Percentiles rank a stretch among this genome's conserved stretches.
These are phyloP conservation scores for Phalacrocorax pelagicus DNA, from an alignment of 2,113 vertebrate genomes.

Conservation along the genomic window DNA sequence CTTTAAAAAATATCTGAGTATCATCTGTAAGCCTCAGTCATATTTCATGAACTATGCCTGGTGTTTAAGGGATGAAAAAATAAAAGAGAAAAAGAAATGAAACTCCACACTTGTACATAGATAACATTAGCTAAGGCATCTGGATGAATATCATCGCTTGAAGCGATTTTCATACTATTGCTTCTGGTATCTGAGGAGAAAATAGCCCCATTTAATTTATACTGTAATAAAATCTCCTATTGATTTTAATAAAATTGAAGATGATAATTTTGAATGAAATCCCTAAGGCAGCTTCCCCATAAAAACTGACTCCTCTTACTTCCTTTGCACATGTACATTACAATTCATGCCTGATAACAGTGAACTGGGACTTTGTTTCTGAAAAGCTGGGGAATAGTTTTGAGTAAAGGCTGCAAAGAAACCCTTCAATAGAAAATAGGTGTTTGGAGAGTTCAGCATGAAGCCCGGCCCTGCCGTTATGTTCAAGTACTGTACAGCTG, in stretches of 20 bases:
- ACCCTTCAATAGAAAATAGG: background rate
- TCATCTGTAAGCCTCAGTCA: background rate
- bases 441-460: background rate
- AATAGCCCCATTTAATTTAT: slow-evolving; percentile 72
- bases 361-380: background rate
- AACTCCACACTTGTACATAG: background rate
- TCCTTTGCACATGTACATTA: background rate
- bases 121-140: slow-evolving; percentile 36
- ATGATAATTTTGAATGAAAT: slow-evolving; percentile 67
- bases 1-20: background rate
- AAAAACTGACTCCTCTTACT: slow-evolving; percentile 32
- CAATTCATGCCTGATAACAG: background rate
- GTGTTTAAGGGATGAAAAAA: background rate
- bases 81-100: background rate
- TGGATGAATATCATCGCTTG: slow-evolving; percentile 21
- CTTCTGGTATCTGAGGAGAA: slow-evolving; percentile 61
- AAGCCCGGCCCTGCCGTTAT: background rate
- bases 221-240: slow-evolving; percentile 72
- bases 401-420: background rate
- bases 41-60: background rate
- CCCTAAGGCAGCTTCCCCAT: slow-evolving; percentile 58
- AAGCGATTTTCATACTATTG: slow-evolving; percentile 2
- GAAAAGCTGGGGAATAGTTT: background rate
- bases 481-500: background rate
- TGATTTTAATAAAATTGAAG: slow-evolving; percentile 80